Base-by-base conservation (phyloP, 2,888 invertebrate species). In the Cheilosia soror region DNA sequence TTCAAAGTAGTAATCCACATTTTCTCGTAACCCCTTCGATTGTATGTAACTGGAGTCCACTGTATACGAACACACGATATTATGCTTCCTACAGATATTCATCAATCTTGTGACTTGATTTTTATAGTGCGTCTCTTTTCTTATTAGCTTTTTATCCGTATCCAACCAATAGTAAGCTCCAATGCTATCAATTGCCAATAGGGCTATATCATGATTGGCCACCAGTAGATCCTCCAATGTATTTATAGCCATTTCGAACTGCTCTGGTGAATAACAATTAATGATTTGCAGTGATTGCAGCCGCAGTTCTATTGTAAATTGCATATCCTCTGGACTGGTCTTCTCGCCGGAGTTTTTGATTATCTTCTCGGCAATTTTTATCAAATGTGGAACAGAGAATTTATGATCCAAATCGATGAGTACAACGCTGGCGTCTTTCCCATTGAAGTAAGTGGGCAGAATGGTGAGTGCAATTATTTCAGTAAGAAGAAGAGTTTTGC, bases 371-470 rank as follows among this genome's bases (percentile, higher is more conserved):
- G 93, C 90, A 49, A 92, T 81, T 37, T 90, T 88, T 9, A 90
- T 87, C 29, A 94, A 89, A 73, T 91, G 90, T 73, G 69, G 72
- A 5, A 87, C 53, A 13, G 87, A 82, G 31, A 94, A 93, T 79
- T 94, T 93, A 87, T 93, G 93, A 85, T 93, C 93, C 0, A 93
- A 92, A 87, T 94, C 93, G 53, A 94, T 90, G 7, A 94, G 89
- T 20, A 94, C 87, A 2, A 93, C 93, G 55, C 91, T 90, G 27
- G 92, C 90, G 72, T 92, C 89, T 31, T 93, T 91, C 1, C 94
- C 94, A 15, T 91, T 91, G 53, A 89, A 90, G 9, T 85, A 84
- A 11, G 88, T 80, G 0, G 93, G 93, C 11, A 93, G 88, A 47
- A 94, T 90, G 62, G 93, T 92, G 40, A 91, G 92, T 0, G 92